Evolutionary conservation across 2,113 vertebrate genomes (phyloP).

Genomic region (Zonotrichia leucophrys): DNA sequence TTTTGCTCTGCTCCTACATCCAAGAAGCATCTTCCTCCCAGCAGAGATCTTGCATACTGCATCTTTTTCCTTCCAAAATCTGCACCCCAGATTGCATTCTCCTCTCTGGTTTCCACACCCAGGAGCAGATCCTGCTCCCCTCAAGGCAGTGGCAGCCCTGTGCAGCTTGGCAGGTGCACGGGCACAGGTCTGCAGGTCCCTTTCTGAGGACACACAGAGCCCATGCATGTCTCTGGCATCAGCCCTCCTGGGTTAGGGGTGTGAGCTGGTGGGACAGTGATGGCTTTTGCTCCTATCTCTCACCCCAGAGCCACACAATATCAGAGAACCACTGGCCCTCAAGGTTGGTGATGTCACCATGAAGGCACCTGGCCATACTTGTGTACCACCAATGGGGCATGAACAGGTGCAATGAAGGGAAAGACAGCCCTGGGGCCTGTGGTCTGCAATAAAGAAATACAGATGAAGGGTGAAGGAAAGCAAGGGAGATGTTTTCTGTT

Average conservation of each 20-base stretch:
- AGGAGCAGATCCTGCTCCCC: background rate
- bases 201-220: accelerated
- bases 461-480: background rate
- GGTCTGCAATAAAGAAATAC: background rate
- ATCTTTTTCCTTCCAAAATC: background rate
- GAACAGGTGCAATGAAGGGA: background rate
- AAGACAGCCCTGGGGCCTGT: background rate
- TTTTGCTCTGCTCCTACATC: background rate
- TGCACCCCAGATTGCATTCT: background rate
- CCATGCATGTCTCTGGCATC: background rate
- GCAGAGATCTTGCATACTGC: background rate
- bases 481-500: background rate
- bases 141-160: accelerated
- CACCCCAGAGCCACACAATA: background rate
- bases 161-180: background rate
- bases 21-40: background rate
- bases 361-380: background rate
- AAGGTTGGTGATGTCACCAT: accelerated
- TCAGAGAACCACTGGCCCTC: background rate
- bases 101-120: background rate
- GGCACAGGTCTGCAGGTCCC: background rate
- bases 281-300: background rate
- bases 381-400: background rate
- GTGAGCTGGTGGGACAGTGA: background rate
- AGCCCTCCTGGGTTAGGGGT: background rate